Evolutionary conservation across 2,113 vertebrate species (phyloP).

Genomic region (Leptocoma aspasia): DNA sequence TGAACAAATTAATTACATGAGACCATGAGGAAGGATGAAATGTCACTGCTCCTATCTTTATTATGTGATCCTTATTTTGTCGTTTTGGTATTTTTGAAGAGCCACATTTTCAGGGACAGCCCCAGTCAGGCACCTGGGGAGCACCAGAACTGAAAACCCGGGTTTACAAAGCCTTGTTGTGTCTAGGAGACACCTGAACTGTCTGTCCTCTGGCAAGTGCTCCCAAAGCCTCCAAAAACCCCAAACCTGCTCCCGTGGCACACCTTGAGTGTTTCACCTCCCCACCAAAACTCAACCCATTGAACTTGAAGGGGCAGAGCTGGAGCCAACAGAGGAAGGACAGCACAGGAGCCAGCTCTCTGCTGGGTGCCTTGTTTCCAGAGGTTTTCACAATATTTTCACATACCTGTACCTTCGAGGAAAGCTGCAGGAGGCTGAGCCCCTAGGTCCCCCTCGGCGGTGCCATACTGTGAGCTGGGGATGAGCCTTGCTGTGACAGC

Average conservation of each 20-base stretch:
- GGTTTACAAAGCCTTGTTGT: background rate
- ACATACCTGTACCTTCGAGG: background rate
- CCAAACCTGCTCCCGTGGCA: background rate
- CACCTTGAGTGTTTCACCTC: background rate
- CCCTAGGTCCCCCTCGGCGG: fast-evolving
- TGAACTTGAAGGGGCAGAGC: background rate
- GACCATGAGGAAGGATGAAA: background rate
- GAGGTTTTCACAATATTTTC: background rate
- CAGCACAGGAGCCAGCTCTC: background rate
- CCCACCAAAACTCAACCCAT: background rate
- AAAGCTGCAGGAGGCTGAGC: background rate
- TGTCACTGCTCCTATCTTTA: background rate
- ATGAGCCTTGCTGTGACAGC: background rate
- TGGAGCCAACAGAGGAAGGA: background rate
- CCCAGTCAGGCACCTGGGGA: background rate
- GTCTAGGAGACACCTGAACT: background rate
- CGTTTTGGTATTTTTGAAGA: background rate
- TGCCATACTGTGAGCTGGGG: background rate
- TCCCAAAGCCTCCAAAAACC: background rate
- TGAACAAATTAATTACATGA: constrained; percentile 24
- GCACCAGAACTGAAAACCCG: background rate
- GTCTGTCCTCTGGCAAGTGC: fast-evolving
- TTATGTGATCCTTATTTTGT: background rate
- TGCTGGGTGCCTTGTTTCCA: background rate
- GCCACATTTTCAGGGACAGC: background rate